These are phyloP conservation scores for Athene noctua DNA, from an alignment of 2,113 vertebrate genomes.

Conservation along the genomic window DNA sequence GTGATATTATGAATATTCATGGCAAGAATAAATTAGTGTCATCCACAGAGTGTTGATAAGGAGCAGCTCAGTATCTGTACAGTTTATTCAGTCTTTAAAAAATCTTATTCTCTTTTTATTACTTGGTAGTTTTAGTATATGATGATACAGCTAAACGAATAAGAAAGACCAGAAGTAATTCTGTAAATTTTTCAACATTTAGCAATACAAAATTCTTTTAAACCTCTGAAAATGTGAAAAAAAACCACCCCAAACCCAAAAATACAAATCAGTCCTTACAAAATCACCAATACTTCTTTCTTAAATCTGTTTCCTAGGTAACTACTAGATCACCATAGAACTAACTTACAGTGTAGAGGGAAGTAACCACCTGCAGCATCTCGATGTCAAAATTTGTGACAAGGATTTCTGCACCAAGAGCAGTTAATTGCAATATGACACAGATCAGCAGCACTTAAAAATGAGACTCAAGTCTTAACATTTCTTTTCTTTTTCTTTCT, in stretches of 20 bases:
- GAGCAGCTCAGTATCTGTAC: neutral
- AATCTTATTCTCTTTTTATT: neutral
- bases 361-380: neutral
- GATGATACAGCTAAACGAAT: neutral
- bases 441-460: neutral
- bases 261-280: neutral
- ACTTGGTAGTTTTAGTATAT: neutral
- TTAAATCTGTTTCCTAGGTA: constrained; percentile 55
- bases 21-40: neutral
- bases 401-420: neutral
- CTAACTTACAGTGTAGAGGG: neutral
- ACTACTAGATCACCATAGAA: neutral
- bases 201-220: neutral
- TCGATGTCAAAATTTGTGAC: neutral
- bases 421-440: neutral
- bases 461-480: neutral
- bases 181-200: neutral
- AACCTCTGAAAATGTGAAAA: neutral
- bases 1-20: neutral
- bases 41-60: neutral
- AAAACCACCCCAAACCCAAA: neutral
- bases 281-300: neutral
- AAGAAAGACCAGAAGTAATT: neutral
- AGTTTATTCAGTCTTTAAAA: neutral
- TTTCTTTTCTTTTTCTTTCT: neutral